These are phyloP conservation scores for Alcedo atthis DNA, from an alignment of 2,797 vertebrate genomes.

Conservation along the genomic window DNA sequence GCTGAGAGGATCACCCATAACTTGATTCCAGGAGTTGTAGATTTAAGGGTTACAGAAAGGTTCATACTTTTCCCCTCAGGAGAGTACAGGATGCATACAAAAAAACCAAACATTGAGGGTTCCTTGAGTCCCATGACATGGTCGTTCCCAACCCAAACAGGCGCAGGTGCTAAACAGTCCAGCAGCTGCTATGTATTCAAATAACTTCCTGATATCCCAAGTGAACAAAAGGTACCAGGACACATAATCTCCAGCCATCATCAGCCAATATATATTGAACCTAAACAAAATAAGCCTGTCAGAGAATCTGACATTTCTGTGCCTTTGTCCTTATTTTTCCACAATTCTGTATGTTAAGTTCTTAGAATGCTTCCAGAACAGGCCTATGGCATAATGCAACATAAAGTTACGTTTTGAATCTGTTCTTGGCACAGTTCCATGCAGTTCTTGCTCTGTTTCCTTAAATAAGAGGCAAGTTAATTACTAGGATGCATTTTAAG, in stretches of 20 bases:
- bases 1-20: not conserved
- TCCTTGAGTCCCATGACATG: rapidly evolving
- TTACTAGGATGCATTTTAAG: conserved; percentile 25
- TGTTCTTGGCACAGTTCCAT: conserved; percentile 25
- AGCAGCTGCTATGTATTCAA: not conserved
- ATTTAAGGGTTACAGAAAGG: not conserved
- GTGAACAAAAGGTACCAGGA: not conserved
- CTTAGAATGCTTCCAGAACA: not conserved
- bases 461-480: conserved; percentile 18
- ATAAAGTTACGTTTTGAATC: conserved; percentile 17
- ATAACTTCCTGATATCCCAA: not conserved
- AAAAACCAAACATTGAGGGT: not conserved
- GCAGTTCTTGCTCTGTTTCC: conserved; percentile 5
- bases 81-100: not conserved
- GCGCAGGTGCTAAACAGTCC: not conserved
- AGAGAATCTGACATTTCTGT: not conserved
- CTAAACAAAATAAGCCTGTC: not conserved
- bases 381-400: not conserved
- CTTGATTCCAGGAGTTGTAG: not conserved
- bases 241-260: not conserved
- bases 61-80: not conserved
- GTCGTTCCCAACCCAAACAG: not conserved
- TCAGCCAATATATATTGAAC: not conserved
- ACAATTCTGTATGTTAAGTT: not conserved
- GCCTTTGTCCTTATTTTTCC: conserved; percentile 1